These are phyloP conservation scores for Cordylochernes scorpioides DNA, from an alignment of 2,888 invertebrate species.

Conservation along the genomic window DNA sequence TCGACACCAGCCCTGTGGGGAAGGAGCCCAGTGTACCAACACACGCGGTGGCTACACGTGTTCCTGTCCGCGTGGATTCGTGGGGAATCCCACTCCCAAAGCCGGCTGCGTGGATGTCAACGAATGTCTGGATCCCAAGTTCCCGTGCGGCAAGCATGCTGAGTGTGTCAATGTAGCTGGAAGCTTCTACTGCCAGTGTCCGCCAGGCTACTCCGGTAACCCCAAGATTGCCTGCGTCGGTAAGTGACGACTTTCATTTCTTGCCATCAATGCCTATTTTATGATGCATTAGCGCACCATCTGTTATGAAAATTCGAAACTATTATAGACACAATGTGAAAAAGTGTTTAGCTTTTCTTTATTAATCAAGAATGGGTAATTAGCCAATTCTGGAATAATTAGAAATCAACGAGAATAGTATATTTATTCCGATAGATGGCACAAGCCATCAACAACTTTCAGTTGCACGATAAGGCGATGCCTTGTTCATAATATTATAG, in stretches of 20 bases:
- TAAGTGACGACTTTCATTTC: constrained; percentile 3
- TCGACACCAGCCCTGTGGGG: constrained; percentile 37
- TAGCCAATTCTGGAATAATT: no score
- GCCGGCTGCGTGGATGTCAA: constrained; percentile 25
- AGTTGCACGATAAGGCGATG: no score
- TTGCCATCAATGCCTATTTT: constrained; percentile 1
- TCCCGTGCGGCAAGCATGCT: constrained; percentile 46
- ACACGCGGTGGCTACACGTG: constrained; percentile 50
- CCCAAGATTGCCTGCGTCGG: constrained; percentile 30
- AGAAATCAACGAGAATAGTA: no score
- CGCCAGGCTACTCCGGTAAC: constrained; percentile 46
- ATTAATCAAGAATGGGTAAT: no score
- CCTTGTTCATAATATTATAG: no score
- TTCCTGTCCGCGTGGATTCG: constrained; percentile 39
- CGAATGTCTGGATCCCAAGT: constrained; percentile 26
- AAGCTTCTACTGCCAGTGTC: constrained; percentile 47
- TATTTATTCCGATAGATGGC: no score
- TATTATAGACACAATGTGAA: background rate
- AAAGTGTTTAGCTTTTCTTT: no score
- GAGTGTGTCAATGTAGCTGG: constrained; percentile 53
- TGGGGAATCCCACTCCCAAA: constrained; percentile 18
- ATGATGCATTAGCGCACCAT: no score
- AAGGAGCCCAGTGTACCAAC: constrained; percentile 49
- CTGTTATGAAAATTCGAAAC: no score
- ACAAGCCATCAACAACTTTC: no score